A percentile compares a stretch with the other conserved stretches of the same genome.
Conservation (phyloP, 1,140 invertebrate genomes). For the Pseudoatta argentina region DNA sequence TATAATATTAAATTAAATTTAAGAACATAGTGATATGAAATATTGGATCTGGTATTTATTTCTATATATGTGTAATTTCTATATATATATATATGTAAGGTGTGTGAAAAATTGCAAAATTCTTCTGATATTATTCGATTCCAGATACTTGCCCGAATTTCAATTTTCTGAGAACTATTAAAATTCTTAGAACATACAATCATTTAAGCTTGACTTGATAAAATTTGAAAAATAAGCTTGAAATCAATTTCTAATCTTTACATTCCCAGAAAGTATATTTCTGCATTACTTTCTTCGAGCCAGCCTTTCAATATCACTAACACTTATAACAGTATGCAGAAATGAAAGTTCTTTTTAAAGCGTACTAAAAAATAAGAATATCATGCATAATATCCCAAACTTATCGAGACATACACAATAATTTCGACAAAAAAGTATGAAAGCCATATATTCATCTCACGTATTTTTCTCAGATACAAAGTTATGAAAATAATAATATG, state of each 20-base stretch:
- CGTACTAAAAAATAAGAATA: conserved; percentile 44
- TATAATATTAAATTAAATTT: conserved; percentile 1
- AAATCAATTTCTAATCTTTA: conserved; percentile 14
- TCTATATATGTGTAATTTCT: background rate
- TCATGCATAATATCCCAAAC: conserved; percentile 52
- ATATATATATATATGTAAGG: background rate
- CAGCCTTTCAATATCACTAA: conserved; percentile 7
- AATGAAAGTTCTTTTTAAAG: conserved; percentile 62
- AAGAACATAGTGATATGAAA: background rate
- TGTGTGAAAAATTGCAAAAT: conserved; percentile 1
- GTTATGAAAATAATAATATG: conserved; percentile 27
- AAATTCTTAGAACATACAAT: background rate
- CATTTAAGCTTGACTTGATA: background rate
- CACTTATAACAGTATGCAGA: conserved; percentile 35
- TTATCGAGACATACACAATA: conserved; percentile 33
- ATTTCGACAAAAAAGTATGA: conserved; percentile 26
- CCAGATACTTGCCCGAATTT: background rate
- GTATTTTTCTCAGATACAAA: conserved; percentile 5
- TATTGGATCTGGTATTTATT: background rate
- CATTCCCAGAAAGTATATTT: background rate
- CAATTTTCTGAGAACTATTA: background rate
- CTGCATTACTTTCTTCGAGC: background rate
- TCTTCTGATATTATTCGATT: background rate
- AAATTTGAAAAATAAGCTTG: background rate
- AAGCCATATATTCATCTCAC: conserved; percentile 12